Evolutionary conservation across 2,113 vertebrate genomes (phyloP).

Genomic region (Thomomys bottae): DNA sequence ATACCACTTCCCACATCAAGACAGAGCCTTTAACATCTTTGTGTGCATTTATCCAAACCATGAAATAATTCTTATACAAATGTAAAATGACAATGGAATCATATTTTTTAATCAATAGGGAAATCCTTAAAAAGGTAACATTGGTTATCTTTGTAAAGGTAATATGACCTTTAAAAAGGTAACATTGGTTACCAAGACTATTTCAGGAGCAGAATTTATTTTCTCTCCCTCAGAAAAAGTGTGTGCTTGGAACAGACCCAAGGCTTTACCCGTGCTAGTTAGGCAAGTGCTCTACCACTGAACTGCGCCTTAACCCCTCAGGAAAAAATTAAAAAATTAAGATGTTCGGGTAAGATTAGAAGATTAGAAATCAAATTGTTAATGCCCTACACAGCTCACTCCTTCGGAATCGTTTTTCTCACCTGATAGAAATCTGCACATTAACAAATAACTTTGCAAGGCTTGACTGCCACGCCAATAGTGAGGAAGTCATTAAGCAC

Average conservation of each 20-base stretch:
- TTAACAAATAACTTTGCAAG: neutral
- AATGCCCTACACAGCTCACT: neutral
- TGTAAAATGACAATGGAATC: conserved; percentile 40
- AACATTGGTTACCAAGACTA: conserved; percentile 17
- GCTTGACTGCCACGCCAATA: neutral
- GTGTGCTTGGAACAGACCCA: neutral
- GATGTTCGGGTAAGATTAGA: conserved; percentile 11
- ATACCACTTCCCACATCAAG: neutral
- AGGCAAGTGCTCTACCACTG: neutral
- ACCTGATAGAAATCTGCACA: neutral
- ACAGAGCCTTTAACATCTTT: neutral
- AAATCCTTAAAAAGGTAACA: conserved; percentile 38
- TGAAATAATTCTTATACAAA: neutral
- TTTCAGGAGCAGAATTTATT: conserved; percentile 4
- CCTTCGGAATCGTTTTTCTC: conserved; percentile 1
- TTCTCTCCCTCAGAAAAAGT: neutral
- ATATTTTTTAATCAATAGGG: conserved; percentile 30
- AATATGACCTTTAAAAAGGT: conserved; percentile 43
- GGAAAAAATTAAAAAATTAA: neutral
- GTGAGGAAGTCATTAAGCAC: neutral
- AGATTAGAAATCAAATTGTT: conserved; percentile 27
- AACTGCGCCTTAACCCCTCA: neutral
- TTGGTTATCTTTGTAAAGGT: conserved; percentile 54
- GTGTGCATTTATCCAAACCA: neutral
- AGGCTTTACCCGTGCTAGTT: neutral